phyloP scores from a whole-genome alignment of 1,140 invertebrate genomes.

The Ips typographus region DNA sequence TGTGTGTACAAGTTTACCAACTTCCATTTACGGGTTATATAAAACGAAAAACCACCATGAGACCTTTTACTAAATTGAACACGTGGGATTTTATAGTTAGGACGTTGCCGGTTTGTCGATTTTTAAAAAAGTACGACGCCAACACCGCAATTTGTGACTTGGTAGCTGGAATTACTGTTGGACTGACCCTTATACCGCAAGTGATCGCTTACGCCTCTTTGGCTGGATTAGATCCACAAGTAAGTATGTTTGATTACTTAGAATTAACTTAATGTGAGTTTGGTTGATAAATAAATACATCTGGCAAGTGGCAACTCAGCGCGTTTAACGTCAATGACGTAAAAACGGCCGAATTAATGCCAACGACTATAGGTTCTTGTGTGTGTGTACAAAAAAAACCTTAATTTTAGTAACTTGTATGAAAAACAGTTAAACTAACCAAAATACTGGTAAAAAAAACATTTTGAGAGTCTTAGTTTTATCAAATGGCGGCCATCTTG shows the following conservation, averaged over 20 bases:
- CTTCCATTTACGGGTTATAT: not conserved
- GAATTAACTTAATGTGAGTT: too few relatives aligned
- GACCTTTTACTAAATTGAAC: slow-evolving; percentile 5
- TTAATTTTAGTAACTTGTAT: too few relatives aligned
- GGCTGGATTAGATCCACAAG: slow-evolving; percentile 71
- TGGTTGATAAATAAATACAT: too few relatives aligned
- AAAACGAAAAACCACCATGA: not conserved
- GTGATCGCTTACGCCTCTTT: slow-evolving; percentile 77
- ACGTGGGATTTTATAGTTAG: slow-evolving; percentile 26
- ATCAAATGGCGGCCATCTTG: too few relatives aligned
- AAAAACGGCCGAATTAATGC: too few relatives aligned
- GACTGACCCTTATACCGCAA: slow-evolving; percentile 75
- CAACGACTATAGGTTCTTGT: too few relatives aligned
- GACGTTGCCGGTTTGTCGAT: slow-evolving; percentile 19
- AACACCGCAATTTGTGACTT: slow-evolving; percentile 68
- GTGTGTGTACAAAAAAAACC: too few relatives aligned
- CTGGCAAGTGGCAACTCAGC: too few relatives aligned
- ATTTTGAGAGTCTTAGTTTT: too few relatives aligned
- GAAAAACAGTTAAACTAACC: too few relatives aligned
- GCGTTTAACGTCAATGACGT: too few relatives aligned
- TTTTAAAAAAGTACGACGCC: slow-evolving; percentile 60
- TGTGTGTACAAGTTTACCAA: not conserved
- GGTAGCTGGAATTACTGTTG: slow-evolving; percentile 84
- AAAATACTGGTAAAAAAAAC: too few relatives aligned
- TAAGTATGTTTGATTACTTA: slow-evolving; percentile 43